These are phyloP conservation scores for Zygogramma bicolorata DNA, from an alignment of 2,888 invertebrate species.

Conservation along the genomic window DNA sequence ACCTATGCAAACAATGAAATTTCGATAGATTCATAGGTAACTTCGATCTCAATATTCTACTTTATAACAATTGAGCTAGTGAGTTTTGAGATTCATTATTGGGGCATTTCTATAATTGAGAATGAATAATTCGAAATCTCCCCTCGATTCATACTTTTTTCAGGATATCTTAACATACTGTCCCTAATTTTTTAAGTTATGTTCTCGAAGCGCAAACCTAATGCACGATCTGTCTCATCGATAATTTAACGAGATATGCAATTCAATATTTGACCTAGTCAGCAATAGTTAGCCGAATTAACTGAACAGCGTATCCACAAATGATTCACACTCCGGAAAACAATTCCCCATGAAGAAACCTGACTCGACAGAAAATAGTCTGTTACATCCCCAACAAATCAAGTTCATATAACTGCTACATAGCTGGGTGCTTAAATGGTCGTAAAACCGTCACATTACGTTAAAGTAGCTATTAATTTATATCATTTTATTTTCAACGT, in stretches of 20 bases:
- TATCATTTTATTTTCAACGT: neutral
- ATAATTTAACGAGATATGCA: neutral
- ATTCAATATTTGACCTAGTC: too few relatives aligned
- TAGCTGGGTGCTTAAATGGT: slow-evolving; percentile 17
- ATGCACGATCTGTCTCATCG: too few relatives aligned
- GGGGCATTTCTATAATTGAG: too few relatives aligned
- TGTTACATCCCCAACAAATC: slow-evolving; percentile 13
- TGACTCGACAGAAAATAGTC: slow-evolving; percentile 1
- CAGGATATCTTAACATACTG: too few relatives aligned
- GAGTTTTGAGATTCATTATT: too few relatives aligned
- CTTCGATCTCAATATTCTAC: too few relatives aligned
- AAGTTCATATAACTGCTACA: slow-evolving; percentile 17
- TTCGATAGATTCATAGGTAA: too few relatives aligned
- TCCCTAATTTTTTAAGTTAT: too few relatives aligned
- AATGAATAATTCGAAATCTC: too few relatives aligned
- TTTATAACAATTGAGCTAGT: too few relatives aligned
- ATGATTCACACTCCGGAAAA: neutral
- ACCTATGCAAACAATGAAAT: neutral
- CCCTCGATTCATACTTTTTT: too few relatives aligned
- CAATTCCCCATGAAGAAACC: slow-evolving; percentile 3
- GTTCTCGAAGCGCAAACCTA: too few relatives aligned
- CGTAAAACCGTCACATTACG: slow-evolving; percentile 21
- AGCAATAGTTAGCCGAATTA: neutral
- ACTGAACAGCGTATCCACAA: neutral
- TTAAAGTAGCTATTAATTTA: slow-evolving; percentile 25